Conservation (phyloP, 1,140 invertebrate species). For the Aphelinus certus region DNA sequence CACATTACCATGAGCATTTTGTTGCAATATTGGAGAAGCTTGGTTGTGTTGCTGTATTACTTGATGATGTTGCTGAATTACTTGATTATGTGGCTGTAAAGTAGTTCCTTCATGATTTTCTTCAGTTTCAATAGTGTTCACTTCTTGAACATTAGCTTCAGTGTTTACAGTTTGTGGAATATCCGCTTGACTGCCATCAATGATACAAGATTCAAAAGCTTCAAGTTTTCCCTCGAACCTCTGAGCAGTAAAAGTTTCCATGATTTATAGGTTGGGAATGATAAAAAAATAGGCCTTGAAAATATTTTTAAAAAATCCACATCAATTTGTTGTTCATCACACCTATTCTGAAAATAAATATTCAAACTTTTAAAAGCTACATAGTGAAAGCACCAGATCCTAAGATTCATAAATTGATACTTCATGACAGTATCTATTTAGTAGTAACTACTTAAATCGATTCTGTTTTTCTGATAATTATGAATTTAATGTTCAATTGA, state of each 20-base stretch:
- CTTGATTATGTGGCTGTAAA: background rate
- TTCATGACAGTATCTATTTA: no score
- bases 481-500: no score
- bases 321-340: background rate
- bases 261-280: conserved; percentile 38
- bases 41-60: conserved; percentile 48
- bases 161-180: conserved; percentile 48
- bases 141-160: conserved; percentile 42
- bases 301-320: no score
- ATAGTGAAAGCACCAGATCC: background rate
- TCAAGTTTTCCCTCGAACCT: conserved; percentile 61
- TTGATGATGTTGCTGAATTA: conserved; percentile 44
- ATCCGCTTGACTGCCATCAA: conserved; percentile 52
- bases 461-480: no score
- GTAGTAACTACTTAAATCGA: no score
- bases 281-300: background rate
- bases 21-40: conserved; percentile 47
- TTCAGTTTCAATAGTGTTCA: conserved; percentile 46
- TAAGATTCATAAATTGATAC: background rate
- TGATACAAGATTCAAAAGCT: conserved; percentile 59
- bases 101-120: conserved; percentile 49
- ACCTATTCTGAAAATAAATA: conserved; percentile 23
- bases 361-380: conserved; percentile 20
- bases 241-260: conserved; percentile 58
- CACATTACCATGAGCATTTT: conserved; percentile 53